Conservation (phyloP, 2,113 vertebrate genomes). For the Thomomys bottae region DNA sequence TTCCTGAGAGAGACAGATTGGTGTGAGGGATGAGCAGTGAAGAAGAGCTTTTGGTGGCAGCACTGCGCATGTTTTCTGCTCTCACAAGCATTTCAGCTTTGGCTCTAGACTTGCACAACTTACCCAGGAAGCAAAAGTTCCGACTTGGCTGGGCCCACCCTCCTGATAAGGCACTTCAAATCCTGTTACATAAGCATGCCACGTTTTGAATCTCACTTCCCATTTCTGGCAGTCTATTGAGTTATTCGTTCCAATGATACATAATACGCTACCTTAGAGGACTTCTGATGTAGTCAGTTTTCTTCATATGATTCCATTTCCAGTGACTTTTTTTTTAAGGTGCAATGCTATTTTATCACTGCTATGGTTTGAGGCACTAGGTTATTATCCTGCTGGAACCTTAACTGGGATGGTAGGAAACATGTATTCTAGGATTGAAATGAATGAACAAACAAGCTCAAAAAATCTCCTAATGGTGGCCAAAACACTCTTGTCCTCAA, state of each 20-base stretch:
- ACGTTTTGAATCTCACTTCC: not conserved
- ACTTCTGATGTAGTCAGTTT: not conserved
- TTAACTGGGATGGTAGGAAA: not conserved
- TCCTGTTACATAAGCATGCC: not conserved
- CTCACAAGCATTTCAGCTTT: not conserved
- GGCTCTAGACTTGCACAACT: not conserved
- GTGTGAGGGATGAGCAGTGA: not conserved
- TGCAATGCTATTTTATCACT: not conserved
- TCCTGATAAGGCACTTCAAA: not conserved
- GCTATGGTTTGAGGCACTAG: not conserved
- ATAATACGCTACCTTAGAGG: not conserved
- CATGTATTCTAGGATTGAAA: not conserved
- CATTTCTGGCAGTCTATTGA: not conserved
- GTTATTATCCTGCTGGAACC: not conserved
- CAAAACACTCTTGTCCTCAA: constrained; percentile 7
- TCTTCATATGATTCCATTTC: not conserved
- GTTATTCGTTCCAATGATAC: not conserved
- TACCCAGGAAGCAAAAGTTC: not conserved
- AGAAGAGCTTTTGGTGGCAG: not conserved
- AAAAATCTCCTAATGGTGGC: not conserved
- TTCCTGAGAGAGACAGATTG: not conserved
- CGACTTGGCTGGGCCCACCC: not conserved
- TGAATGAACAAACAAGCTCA: not conserved
- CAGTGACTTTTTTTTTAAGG: not conserved
- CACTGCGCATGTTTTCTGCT: not conserved